A percentile compares a stretch with the other conserved stretches of the same genome.
Conservation (phyloP, 2,113 vertebrate species). For the Labeo catla region DNA sequence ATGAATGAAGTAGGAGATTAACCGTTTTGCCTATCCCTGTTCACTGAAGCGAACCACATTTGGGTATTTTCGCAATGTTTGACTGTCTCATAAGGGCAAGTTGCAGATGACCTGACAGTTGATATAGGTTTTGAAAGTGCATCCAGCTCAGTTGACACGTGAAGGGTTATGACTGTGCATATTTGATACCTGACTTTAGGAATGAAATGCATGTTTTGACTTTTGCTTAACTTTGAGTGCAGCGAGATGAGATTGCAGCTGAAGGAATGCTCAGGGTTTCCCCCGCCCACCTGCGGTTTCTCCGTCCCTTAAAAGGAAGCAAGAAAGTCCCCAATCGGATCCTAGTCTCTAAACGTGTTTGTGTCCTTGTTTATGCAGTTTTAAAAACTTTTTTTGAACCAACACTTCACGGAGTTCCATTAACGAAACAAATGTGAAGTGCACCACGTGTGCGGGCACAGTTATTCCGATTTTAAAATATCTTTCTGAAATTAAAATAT, state of each 20-base stretch:
- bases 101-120: neutral
- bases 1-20: constrained; percentile 2
- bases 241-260: constrained; percentile 38
- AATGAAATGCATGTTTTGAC: neutral
- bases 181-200: neutral
- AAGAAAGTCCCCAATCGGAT: constrained; percentile 52
- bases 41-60: neutral
- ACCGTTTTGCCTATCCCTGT: constrained; percentile 6
- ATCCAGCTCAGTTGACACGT: neutral
- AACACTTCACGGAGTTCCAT: neutral
- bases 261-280: constrained; percentile 43
- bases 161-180: constrained; percentile 7
- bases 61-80: neutral
- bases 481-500: neutral
- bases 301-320: constrained; percentile 30
- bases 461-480: neutral
- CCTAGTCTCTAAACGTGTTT: constrained; percentile 20
- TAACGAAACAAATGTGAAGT: neutral
- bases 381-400: constrained; percentile 6
- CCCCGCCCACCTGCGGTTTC: constrained; percentile 52
- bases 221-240: constrained; percentile 15
- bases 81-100: neutral
- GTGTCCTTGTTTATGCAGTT: constrained; percentile 12
- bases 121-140: neutral
- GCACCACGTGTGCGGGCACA: neutral